Evolutionary conservation across 2,113 vertebrate genomes (phyloP).

Genomic region (Tupaia chinensis): DNA sequence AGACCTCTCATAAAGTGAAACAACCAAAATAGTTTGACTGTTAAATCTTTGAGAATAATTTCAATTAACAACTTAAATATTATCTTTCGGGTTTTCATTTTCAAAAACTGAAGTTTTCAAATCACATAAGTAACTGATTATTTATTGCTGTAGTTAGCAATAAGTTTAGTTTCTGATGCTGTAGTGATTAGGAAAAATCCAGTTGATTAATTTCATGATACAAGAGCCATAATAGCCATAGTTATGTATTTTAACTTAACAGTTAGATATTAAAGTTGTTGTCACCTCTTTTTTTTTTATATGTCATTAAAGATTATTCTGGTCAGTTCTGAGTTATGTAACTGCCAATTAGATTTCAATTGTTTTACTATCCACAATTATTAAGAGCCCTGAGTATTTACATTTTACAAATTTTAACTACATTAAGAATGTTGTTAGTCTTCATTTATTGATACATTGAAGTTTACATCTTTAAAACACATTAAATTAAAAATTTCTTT

Average conservation of each 20-base stretch:
- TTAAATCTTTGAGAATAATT: conserved; percentile 31
- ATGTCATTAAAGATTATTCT: conserved; percentile 41
- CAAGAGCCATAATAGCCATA: conserved; percentile 28
- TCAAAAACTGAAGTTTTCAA: conserved; percentile 38
- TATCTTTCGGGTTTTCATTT: conserved; percentile 35
- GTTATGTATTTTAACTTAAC: conserved; percentile 21
- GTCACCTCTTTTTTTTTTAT: conserved; percentile 57
- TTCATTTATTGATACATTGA: conserved; percentile 12
- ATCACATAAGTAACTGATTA: neutral
- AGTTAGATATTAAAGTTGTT: conserved; percentile 45
- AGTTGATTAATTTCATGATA: conserved; percentile 41
- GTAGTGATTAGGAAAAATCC: neutral
- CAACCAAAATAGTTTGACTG: neutral
- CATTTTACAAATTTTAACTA: conserved; percentile 19
- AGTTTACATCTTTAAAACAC: conserved; percentile 31
- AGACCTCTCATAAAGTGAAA: conserved; percentile 38
- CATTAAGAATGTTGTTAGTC: conserved; percentile 29
- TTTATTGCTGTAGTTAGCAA: neutral
- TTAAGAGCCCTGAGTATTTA: neutral
- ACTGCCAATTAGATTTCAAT: conserved; percentile 10
- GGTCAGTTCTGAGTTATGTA: conserved; percentile 54
- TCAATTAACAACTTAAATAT: neutral
- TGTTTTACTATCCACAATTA: conserved; percentile 56
- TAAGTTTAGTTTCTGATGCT: neutral
- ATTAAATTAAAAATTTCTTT: neutral